These are phyloP conservation scores for Drosophila diplacantha DNA, from an alignment of 2,888 invertebrate genomes.

Conservation along the genomic window DNA sequence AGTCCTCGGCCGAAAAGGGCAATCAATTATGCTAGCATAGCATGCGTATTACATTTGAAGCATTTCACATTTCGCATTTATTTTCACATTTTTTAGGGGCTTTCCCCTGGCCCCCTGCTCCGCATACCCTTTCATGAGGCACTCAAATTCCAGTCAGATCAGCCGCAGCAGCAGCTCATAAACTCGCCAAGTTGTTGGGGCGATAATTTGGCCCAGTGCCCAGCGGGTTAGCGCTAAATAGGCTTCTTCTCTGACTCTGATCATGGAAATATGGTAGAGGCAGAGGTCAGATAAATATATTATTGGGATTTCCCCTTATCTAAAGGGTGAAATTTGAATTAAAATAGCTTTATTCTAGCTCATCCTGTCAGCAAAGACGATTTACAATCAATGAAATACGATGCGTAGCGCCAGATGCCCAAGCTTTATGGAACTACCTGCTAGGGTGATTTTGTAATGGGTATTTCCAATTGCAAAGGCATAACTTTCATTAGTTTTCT, in stretches of 20 bases:
- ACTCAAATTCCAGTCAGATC: slow-evolving; percentile 16
- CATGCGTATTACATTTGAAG: slow-evolving; percentile 55
- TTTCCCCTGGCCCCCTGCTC: background rate
- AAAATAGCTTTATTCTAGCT: background rate
- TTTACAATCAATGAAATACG: background rate
- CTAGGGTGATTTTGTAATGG: background rate
- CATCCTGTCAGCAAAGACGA: background rate
- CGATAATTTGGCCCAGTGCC: slow-evolving; percentile 1
- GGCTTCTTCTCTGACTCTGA: background rate
- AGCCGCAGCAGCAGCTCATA: slow-evolving; percentile 13
- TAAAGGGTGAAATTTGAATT: background rate
- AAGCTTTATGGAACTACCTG: background rate
- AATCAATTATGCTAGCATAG: slow-evolving; percentile 63
- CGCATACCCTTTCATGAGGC: slow-evolving; percentile 14
- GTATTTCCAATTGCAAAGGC: background rate
- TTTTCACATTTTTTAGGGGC: slow-evolving; percentile 18
- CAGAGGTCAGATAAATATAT: background rate
- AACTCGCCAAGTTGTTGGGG: background rate
- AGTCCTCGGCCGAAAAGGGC: slow-evolving; percentile 31
- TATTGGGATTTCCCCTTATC: background rate
- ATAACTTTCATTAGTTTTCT: background rate
- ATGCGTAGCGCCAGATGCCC: background rate
- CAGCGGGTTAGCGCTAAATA: background rate
- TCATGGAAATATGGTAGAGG: background rate
- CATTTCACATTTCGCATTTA: slow-evolving; percentile 50